Evolutionary conservation across 1,140 invertebrate genomes (phyloP).

Genomic region (Alviniconcha marisindica): DNA sequence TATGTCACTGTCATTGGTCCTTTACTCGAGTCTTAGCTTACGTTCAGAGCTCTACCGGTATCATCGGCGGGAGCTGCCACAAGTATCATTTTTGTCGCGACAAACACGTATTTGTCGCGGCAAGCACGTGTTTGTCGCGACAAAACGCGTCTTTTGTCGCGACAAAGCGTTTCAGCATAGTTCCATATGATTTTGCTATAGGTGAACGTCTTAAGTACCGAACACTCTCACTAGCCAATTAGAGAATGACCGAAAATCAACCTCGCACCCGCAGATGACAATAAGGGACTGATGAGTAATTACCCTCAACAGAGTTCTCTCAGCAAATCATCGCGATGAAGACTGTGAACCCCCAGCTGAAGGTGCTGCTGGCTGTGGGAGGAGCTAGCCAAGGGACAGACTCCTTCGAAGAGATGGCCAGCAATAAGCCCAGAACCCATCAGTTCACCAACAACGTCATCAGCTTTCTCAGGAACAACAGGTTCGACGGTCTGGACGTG

Average conservation of each 20-base stretch:
- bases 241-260: not conserved
- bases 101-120: too few relatives aligned
- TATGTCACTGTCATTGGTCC: too few relatives aligned
- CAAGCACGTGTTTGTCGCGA: too few relatives aligned
- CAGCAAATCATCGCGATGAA: constrained; percentile 78
- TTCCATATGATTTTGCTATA: too few relatives aligned
- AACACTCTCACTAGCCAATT: not conserved
- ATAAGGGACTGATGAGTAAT: not conserved
- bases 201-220: too few relatives aligned
- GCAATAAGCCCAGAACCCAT: constrained; percentile 64
- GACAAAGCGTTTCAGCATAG: too few relatives aligned
- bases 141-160: too few relatives aligned
- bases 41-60: too few relatives aligned
- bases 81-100: too few relatives aligned
- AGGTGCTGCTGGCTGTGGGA: constrained; percentile 92
- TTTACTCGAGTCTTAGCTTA: too few relatives aligned
- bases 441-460: constrained; percentile 14
- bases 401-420: constrained; percentile 82
- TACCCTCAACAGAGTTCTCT: not conserved
- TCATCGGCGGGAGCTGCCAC: too few relatives aligned
- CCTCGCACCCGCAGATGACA: too few relatives aligned
- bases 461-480: constrained; percentile 85
- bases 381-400: constrained; percentile 97
- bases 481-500: constrained; percentile 95
- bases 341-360: constrained; percentile 92